Evolutionary conservation across 1,140 invertebrate species (phyloP), one percentile per base, ranked within the genome.

Genomic region (Oncopeltus fasciatus): DNA sequence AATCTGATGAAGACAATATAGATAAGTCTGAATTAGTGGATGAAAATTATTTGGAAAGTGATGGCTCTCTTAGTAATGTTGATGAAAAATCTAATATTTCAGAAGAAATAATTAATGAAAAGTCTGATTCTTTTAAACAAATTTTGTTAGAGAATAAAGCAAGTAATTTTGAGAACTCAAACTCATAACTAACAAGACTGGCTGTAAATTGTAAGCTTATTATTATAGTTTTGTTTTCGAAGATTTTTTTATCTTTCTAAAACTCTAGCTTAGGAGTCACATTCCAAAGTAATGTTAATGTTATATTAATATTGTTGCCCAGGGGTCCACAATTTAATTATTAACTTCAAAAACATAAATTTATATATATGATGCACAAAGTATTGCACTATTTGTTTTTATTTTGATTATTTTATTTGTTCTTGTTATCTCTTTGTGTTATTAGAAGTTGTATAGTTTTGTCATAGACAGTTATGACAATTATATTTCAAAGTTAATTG

Each of bases 171-270:
- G 47, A 49, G 2, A 49, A 49, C 21, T 49, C 47, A 20, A 49
- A 49, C n/a, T 49, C 9, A 49, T 20, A 49, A 49, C 47, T 49
- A 49, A 49, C 21, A 49, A 62, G 61, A 62, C 61, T 62, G 61
- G 61, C 61, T 62, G 61, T 57, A 62, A n/a, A 56, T 57, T 56
- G 5, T 16, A 26, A 38, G 57, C 57, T 59, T 59, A 26, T 20
- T 59, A n/a, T n/a, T n/a, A n/a, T n/a, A n/a, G n/a, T n/a, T 51
- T 51, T 21, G 47, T 51, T 51, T 51, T 20, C 9, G 18, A 11
- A 18, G 5, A 18, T 18, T 18, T n/a, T n/a, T n/a, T n/a, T n/a
- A n/a, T n/a, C n/a, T 38, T 59, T 59, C 24, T 18, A 43, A 59
- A n/a, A 26, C 29, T 18, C 33, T 59, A 26, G 21, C 16, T 59